Percentiles rank a stretch among this genome's conserved stretches.
Conservation (phyloP, 2,113 vertebrate species). For the Epinephelus lanceolatus region DNA sequence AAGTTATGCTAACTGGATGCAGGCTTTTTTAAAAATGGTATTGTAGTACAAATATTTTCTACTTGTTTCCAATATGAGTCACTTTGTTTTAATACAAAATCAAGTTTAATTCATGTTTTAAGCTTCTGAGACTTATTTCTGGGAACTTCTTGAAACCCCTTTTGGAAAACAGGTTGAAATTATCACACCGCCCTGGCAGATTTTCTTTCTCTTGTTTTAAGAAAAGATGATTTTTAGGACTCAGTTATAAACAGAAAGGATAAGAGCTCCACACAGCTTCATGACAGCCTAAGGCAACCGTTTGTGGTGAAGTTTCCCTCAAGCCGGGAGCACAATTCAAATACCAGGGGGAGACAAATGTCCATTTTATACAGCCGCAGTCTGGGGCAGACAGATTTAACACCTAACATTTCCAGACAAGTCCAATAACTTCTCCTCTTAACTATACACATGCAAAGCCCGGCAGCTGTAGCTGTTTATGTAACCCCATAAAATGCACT, state of each 20-base stretch:
- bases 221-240: not conserved
- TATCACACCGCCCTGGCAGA: not conserved
- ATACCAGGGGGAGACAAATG: slow-evolving; percentile 58
- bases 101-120: not conserved
- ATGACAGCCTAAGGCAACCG: not conserved
- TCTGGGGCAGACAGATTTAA: slow-evolving; percentile 71
- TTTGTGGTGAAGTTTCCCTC: slow-evolving; percentile 48
- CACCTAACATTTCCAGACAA: slow-evolving; percentile 68
- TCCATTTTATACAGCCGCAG: slow-evolving; percentile 44
- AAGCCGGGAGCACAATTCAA: slow-evolving; percentile 20
- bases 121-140: not conserved
- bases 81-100: not conserved
- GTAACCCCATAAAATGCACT: slow-evolving; percentile 60
- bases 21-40: not conserved
- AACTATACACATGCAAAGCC: slow-evolving; percentile 49
- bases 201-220: not conserved
- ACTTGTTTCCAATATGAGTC: not conserved
- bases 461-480: slow-evolving; percentile 70
- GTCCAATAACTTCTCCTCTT: slow-evolving; percentile 57
- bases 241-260: not conserved
- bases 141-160: not conserved
- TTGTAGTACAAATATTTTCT: not conserved
- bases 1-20: slow-evolving; percentile 6
- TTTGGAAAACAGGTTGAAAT: not conserved
- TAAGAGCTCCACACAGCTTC: not conserved